These are phyloP conservation scores for Pipistrellus nathusii DNA, from an alignment of 2,797 vertebrate species.

Conservation along the genomic window DNA sequence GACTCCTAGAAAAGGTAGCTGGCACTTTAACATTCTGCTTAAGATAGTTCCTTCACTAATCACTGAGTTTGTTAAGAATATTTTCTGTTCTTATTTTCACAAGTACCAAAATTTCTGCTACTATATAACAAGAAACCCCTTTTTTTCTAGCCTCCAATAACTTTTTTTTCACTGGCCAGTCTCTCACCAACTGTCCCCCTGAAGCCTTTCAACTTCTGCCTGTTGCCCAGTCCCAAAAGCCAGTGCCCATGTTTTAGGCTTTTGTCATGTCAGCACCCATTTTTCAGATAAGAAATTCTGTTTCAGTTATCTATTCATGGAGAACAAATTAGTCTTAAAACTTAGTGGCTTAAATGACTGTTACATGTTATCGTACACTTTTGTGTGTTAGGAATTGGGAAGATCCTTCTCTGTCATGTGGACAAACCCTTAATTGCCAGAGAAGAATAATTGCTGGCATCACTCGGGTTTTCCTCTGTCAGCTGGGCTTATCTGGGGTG, in stretches of 20 bases:
- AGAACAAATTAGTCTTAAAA: neutral
- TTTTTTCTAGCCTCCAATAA: conserved; percentile 19
- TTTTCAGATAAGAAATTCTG: neutral
- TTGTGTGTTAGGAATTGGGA: neutral
- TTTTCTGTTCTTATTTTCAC: neutral
- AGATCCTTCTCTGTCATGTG: neutral
- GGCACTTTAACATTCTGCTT: neutral
- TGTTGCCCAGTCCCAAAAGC: neutral
- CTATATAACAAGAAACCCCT: neutral
- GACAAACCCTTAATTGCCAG: too few species aligned
- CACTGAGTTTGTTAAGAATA: neutral
- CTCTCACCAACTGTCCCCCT: neutral
- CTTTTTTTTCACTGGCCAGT: neutral
- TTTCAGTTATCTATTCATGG: neutral
- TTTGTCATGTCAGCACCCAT: neutral
- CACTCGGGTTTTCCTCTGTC: neutral
- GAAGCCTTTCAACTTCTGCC: neutral
- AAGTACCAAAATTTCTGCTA: neutral
- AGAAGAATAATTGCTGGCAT: neutral
- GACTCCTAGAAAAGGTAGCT: neutral
- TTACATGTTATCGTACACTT: neutral
- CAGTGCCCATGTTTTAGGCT: neutral
- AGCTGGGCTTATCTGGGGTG: neutral
- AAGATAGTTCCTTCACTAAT: neutral
- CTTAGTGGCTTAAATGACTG: neutral